phyloP scores from a whole-genome alignment of 2,113 vertebrate species.

The Ptilonorhynchus violaceus region DNA sequence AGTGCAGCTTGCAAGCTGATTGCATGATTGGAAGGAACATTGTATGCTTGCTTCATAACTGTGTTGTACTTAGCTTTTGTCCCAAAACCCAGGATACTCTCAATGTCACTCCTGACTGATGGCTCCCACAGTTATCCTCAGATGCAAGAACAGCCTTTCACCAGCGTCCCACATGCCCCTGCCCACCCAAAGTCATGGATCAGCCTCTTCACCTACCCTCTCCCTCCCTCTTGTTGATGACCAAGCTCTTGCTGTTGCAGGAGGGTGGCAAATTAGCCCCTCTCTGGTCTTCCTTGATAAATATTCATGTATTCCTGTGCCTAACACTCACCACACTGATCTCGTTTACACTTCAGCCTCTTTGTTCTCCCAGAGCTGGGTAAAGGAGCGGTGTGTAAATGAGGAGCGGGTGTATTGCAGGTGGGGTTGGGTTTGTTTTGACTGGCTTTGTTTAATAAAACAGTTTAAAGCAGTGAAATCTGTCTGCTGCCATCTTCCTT shows the following conservation, averaged over 20 bases:
- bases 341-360: neutral
- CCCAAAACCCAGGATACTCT: neutral
- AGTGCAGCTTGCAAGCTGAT: neutral
- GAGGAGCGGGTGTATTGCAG: neutral
- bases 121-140: neutral
- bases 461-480: neutral
- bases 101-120: accelerated
- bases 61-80: neutral
- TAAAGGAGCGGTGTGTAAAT: neutral
- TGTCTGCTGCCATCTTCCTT: neutral
- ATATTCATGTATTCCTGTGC: neutral
- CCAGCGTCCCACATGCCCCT: accelerated
- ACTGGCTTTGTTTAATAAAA: constrained; percentile 52
- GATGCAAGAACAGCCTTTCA: accelerated
- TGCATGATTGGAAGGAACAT: neutral
- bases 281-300: neutral
- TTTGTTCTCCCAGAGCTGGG: neutral
- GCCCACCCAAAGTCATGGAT: accelerated
- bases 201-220: neutral
- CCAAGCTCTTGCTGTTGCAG: neutral
- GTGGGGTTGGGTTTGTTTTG: neutral
- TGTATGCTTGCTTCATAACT: neutral
- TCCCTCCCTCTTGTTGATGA: neutral
- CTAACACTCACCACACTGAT: neutral
- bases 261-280: neutral